These are phyloP conservation scores for Myotis lucifugus DNA, from an alignment of 2,113 vertebrate genomes.

Conservation along the genomic window DNA sequence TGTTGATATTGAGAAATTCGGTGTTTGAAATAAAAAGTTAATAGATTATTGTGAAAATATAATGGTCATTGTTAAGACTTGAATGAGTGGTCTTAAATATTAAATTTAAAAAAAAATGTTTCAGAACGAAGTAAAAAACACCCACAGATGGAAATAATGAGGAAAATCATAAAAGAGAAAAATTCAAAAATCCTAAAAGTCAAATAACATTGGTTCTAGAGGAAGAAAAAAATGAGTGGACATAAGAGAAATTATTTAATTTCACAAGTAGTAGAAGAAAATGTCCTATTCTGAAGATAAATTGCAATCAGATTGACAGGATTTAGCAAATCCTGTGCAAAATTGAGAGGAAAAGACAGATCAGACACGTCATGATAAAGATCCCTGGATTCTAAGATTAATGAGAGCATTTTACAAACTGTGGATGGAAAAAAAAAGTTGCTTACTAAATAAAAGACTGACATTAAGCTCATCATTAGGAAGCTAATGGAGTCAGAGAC, in stretches of 20 bases:
- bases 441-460: neutral
- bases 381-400: neutral
- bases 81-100: neutral
- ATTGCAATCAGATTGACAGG: neutral
- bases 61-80: neutral
- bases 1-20: neutral
- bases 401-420: neutral
- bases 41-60: neutral
- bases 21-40: neutral
- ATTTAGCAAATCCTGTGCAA: neutral
- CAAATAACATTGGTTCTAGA: neutral
- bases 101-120: neutral
- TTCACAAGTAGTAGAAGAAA: neutral
- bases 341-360: neutral
- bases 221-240: neutral
- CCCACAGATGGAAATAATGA: neutral
- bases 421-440: neutral
- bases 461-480: neutral
- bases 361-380: neutral
- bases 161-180: neutral
- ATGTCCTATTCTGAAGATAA: neutral
- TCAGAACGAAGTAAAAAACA: neutral
- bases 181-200: neutral
- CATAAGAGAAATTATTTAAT: neutral
- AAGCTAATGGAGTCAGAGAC: neutral